These are phyloP conservation scores for Abrostola triplasia DNA, from an alignment of 2,888 invertebrate species.

Conservation along the genomic window DNA sequence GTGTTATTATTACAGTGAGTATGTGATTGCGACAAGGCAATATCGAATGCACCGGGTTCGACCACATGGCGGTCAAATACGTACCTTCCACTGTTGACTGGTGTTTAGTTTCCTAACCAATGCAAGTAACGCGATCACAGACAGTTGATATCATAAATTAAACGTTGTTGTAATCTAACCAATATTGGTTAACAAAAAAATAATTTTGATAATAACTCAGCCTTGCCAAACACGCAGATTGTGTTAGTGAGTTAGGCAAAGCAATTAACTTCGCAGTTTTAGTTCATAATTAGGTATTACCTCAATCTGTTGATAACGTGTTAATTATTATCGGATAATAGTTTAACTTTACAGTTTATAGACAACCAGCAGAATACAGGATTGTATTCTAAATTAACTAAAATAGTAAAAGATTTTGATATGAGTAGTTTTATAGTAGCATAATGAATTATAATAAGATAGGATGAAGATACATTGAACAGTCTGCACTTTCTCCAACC, in stretches of 20 bases:
- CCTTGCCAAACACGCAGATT: constrained; percentile 38
- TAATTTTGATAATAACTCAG: constrained; percentile 44
- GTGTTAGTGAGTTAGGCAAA: constrained; percentile 29
- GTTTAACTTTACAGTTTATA: neutral
- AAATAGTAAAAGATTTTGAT: neutral
- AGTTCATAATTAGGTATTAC: constrained; percentile 44
- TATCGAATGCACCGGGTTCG: constrained; percentile 75
- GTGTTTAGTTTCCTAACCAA: constrained; percentile 78
- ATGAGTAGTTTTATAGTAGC: neutral
- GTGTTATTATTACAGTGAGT: constrained; percentile 60
- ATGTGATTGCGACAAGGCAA: constrained; percentile 71
- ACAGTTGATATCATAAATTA: constrained; percentile 72
- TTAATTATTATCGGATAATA: constrained; percentile 2
- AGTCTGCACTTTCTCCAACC: too few species aligned
- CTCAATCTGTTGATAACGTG: constrained; percentile 22
- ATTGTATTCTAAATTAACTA: neutral
- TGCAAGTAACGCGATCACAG: constrained; percentile 75
- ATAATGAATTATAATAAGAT: too few species aligned
- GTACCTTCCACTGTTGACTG: constrained; percentile 60
- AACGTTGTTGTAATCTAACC: constrained; percentile 61
- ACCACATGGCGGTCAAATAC: constrained; percentile 76
- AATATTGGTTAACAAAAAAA: constrained; percentile 45
- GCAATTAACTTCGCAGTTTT: constrained; percentile 44
- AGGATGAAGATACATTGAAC: too few species aligned
- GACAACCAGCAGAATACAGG: neutral